These are phyloP conservation scores for Ctena decussata DNA, from an alignment of 2,888 invertebrate genomes.

Conservation along the genomic window DNA sequence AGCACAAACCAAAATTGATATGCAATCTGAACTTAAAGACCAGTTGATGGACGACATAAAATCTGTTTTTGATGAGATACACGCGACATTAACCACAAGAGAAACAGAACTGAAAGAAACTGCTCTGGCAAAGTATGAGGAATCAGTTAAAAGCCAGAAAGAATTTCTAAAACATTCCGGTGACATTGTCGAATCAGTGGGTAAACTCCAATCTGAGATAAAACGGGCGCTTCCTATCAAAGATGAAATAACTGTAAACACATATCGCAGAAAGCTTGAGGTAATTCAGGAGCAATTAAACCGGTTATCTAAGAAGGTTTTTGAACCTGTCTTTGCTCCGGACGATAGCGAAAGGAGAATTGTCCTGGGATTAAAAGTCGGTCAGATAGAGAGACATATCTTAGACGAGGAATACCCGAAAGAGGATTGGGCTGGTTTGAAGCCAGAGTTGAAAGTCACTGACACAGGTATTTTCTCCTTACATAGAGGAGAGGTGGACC, in stretches of 20 bases:
- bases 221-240: background rate
- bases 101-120: background rate
- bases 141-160: background rate
- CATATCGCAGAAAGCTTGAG: background rate
- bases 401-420: background rate
- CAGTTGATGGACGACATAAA: background rate
- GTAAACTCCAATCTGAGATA: background rate
- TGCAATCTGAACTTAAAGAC: background rate
- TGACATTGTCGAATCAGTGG: background rate
- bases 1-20: background rate
- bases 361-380: background rate
- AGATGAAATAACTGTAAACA: background rate
- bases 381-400: background rate
- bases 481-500: background rate
- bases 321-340: background rate
- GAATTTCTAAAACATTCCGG: background rate
- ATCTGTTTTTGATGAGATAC: background rate
- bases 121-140: background rate
- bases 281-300: background rate
- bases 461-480: background rate
- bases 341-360: background rate
- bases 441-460: background rate
- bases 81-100: background rate
- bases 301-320: background rate
- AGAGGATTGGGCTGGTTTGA: background rate